phyloP scores from a whole-genome alignment of 2,113 vertebrate genomes.

The Glareola pratincola region DNA sequence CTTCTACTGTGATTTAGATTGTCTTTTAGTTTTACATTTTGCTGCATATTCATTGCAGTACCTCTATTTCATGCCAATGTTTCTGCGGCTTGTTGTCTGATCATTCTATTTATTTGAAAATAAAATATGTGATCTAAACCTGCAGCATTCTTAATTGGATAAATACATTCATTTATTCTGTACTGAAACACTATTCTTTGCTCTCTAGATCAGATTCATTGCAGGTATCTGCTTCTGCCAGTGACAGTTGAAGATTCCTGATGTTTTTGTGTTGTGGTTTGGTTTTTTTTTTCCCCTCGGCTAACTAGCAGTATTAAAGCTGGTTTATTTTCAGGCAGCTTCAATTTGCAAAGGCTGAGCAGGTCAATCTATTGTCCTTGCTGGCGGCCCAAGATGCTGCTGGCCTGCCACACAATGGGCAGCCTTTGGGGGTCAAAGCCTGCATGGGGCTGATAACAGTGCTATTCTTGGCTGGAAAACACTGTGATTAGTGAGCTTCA shows the following conservation, averaged over 20 bases:
- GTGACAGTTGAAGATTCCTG: background rate
- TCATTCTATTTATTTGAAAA: background rate
- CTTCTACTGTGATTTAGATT: background rate
- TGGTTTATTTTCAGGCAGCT: background rate
- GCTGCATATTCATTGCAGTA: background rate
- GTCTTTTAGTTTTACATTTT: background rate
- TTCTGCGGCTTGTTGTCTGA: background rate
- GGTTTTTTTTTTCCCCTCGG: background rate
- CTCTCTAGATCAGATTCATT: background rate
- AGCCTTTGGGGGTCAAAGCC: constrained; percentile 53
- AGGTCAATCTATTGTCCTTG: constrained; percentile 66
- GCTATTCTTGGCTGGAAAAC: constrained; percentile 55
- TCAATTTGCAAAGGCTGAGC: constrained; percentile 40
- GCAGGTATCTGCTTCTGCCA: background rate
- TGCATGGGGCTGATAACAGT: constrained; percentile 64
- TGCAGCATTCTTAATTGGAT: background rate
- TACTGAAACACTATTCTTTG: background rate
- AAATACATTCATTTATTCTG: background rate
- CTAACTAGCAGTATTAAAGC: background rate
- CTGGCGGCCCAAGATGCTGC: constrained; percentile 47
- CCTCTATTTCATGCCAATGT: background rate
- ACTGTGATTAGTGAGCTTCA: constrained; percentile 43
- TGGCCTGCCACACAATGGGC: constrained; percentile 51
- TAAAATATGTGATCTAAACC: background rate
- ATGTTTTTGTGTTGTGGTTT: background rate